Evolutionary conservation across 2,113 vertebrate species (phyloP).

Genomic region (Prolemur simus): DNA sequence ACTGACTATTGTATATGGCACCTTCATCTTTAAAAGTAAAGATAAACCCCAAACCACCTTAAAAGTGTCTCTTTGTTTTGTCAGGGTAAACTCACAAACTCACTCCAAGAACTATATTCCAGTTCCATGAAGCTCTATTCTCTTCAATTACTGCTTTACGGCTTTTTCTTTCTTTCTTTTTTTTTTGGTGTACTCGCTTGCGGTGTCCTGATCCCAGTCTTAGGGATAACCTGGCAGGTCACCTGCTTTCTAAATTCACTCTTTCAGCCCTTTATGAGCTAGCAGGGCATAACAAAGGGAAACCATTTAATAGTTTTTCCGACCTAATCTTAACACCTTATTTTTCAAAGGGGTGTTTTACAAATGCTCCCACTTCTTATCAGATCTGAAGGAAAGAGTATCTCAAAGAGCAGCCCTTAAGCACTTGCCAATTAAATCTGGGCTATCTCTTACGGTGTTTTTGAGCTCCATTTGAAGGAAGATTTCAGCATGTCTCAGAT

Average conservation of each 20-base stretch:
- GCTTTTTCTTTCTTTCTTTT: neutral
- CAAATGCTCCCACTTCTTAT: constrained; percentile 40
- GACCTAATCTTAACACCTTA: constrained; percentile 61
- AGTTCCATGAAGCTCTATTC: constrained; percentile 1
- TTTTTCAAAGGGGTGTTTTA: constrained; percentile 65
- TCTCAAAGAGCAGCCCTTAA: constrained; percentile 58
- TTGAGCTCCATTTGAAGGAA: constrained; percentile 52
- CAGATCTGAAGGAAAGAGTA: constrained; percentile 49
- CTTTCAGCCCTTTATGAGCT: constrained; percentile 46
- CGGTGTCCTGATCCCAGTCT: constrained; percentile 23
- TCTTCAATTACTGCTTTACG: constrained; percentile 19
- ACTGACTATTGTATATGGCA: neutral
- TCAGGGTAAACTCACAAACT: constrained; percentile 34
- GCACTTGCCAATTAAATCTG: constrained; percentile 70
- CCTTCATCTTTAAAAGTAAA: constrained; percentile 45
- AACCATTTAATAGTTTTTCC: constrained; percentile 49
- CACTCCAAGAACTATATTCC: neutral
- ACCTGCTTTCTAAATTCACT: constrained; percentile 31
- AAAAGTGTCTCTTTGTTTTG: neutral
- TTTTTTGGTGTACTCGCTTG: neutral
- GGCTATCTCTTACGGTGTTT: constrained; percentile 33
- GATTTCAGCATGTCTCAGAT: constrained; percentile 52
- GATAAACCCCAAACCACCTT: constrained; percentile 37
- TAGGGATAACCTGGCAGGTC: constrained; percentile 25
- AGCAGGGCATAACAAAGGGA: constrained; percentile 53